Percentiles rank a stretch among this genome's conserved stretches.
These are phyloP conservation scores for Tachysurus vachellii DNA, from an alignment of 2,113 vertebrate genomes.

Conservation along the genomic window DNA sequence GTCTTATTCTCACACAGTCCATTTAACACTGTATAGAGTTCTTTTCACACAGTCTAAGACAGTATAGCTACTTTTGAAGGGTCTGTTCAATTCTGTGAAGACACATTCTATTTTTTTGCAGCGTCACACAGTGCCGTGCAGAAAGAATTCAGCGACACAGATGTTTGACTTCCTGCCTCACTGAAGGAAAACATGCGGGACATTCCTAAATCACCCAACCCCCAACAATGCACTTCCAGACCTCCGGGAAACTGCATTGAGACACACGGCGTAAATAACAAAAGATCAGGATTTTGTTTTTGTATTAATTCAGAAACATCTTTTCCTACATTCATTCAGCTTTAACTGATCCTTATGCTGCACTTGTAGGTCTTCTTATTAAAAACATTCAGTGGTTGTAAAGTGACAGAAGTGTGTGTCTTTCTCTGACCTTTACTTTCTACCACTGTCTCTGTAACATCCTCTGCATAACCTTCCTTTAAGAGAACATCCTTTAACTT, in stretches of 20 bases:
- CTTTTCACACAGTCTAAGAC: too few relatives aligned
- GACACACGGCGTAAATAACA: constrained; percentile 48
- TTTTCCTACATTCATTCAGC: too few relatives aligned
- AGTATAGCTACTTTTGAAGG: neutral
- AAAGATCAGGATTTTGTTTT: neutral
- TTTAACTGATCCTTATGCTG: neutral
- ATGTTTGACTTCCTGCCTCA: constrained; percentile 35
- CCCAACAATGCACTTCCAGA: constrained; percentile 42
- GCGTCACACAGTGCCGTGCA: neutral
- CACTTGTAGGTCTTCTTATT: neutral
- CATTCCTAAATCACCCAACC: constrained; percentile 30
- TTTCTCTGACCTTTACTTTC: neutral
- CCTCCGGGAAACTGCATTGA: constrained; percentile 52
- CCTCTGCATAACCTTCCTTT: neutral
- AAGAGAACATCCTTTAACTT: neutral
- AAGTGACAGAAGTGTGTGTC: neutral
- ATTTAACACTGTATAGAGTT: too few relatives aligned
- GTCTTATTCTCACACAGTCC: too few relatives aligned
- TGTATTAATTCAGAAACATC: neutral
- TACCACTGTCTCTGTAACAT: neutral
- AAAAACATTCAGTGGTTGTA: neutral
- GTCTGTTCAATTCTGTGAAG: neutral
- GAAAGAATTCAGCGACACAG: constrained; percentile 26
- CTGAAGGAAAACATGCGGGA: constrained; percentile 46
- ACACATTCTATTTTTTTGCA: neutral